Conservation (phyloP, 2,888 invertebrate genomes). For the Ophonus ardosiacus region DNA sequence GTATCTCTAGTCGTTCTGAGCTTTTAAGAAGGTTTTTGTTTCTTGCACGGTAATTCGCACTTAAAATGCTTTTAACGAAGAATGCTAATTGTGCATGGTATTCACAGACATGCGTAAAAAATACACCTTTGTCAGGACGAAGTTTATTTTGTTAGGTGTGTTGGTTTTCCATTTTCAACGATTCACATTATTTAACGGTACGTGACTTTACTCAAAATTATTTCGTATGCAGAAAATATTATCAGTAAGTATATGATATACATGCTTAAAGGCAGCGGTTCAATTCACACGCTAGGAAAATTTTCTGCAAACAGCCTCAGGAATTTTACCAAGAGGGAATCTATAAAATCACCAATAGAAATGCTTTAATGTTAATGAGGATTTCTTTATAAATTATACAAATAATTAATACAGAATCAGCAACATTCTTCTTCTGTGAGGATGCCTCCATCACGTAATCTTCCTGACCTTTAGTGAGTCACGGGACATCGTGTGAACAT, state of each 20-base stretch:
- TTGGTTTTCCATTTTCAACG: not conserved
- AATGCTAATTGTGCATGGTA: slow-evolving; percentile 29
- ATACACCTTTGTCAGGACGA: not conserved
- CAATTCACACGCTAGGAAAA: too few relatives aligned
- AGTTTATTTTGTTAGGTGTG: not conserved
- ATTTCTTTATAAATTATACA: not conserved
- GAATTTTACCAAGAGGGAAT: too few relatives aligned
- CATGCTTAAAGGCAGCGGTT: too few relatives aligned
- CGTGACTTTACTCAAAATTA: not conserved
- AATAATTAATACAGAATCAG: not conserved
- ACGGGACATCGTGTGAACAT: not conserved
- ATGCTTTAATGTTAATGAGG: too few relatives aligned
- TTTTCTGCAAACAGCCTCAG: too few relatives aligned
- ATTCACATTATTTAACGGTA: not conserved
- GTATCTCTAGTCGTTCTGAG: not conserved
- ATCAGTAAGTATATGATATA: not conserved
- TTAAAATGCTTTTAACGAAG: slow-evolving; percentile 37
- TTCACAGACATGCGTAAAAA: slow-evolving; percentile 34
- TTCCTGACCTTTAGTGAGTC: slow-evolving; percentile 1
- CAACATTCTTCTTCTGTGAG: not conserved
- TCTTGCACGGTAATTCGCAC: not conserved
- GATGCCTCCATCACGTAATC: not conserved
- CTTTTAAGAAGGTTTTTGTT: not conserved
- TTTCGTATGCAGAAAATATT: not conserved
- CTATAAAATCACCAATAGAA: too few relatives aligned